These are phyloP conservation scores for Anoplolepis gracilipes DNA, from an alignment of 1,140 invertebrate species.

Conservation along the genomic window DNA sequence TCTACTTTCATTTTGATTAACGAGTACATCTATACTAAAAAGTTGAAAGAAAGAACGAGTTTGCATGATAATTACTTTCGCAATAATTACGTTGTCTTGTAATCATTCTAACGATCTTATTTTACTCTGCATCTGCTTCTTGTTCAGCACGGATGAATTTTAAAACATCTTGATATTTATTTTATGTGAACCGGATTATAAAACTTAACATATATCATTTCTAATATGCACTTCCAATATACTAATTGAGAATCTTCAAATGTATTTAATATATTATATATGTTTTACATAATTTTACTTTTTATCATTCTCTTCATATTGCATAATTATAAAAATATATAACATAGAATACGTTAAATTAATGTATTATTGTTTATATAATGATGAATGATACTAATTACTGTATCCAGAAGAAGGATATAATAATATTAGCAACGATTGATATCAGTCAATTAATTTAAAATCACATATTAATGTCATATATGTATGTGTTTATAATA, in stretches of 20 bases:
- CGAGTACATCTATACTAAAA: conserved; percentile 39
- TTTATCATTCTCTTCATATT: not conserved
- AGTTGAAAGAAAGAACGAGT: conserved; percentile 31
- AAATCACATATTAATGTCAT: not conserved
- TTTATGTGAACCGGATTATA: not conserved
- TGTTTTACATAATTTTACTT: not conserved
- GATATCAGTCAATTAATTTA: not conserved
- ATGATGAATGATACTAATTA: not conserved
- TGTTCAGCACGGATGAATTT: conserved; percentile 13
- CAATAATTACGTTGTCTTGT: conserved; percentile 50
- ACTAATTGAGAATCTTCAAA: not conserved
- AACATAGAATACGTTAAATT: not conserved
- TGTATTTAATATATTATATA: not conserved
- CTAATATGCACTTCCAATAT: not conserved
- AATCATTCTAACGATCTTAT: conserved; percentile 52
- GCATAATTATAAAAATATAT: conserved; percentile 1
- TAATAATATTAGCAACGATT: not conserved
- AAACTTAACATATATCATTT: not conserved
- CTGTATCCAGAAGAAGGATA: not conserved
- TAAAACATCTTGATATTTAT: conserved; percentile 28
- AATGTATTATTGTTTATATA: not conserved
- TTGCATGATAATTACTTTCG: conserved; percentile 45
- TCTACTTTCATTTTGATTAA: conserved; percentile 44
- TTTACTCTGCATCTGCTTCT: conserved; percentile 23
- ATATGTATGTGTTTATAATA: no score